Base-by-base conservation (phyloP, 2,797 vertebrate species). In the Oryzias sinensis region DNA sequence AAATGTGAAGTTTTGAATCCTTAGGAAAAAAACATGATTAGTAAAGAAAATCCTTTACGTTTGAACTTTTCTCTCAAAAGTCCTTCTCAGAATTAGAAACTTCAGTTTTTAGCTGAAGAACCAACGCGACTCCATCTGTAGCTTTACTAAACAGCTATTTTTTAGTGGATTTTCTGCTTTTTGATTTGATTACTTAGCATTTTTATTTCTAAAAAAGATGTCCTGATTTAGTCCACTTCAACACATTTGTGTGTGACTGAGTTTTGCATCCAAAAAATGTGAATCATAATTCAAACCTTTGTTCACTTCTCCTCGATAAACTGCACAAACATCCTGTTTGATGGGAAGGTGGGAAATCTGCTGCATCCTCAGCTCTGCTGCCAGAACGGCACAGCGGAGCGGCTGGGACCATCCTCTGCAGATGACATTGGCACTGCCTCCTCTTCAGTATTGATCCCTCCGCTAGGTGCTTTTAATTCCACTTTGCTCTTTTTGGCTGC, bases 131-230 rank as follows among this genome's bases (percentile, higher is more conserved):
- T 6, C 6, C 25, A 27, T 4, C 25, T 27, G 25, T 27, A 5
- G 25, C 4, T 29, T 8, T 29, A 6, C 8, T 6, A 29, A 7
- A 29, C 29, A 33, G 11, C 8, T 11, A 11, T 33, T 33, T 33
- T 56, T 72, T 63, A 16, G 2, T 1, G 6, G 45, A 43, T 59
- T 67, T 37, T 61, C 29, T 29, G 1, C 68, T n/a, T 29, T 55
- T 2, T 53, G 62, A 66, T 66, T 72, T 45, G 45, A 73, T 57
- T 69, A 70, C 18, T 62, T 43, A 43, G n/a, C 8, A 13, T 45
- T 60, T 68, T 42, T 11, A 57, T 60, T 53, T 62, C 53, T 11
- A 11, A 6, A 27, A 27, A 27, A 27, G 1, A 27, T 27, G 27
- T 27, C 27, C 27, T 27, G 27, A 27, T 27, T 27, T 27, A 27